phyloP scores from a whole-genome alignment of 2,888 invertebrate species.

The Ophraella communa region DNA sequence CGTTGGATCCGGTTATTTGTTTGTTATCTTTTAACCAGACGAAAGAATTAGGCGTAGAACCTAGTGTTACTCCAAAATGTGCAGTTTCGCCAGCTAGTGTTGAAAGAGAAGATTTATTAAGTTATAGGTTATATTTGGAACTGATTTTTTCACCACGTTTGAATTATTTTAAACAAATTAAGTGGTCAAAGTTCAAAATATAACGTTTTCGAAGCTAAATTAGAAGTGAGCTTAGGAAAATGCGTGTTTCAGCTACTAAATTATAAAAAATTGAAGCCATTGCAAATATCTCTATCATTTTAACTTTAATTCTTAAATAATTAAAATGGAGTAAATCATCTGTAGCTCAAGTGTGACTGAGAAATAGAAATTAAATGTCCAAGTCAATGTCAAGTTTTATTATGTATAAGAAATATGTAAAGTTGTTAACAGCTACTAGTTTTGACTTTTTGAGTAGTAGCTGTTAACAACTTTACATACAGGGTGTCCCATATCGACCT shows the following conservation, averaged over 20 bases:
- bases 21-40: conserved; percentile 90
- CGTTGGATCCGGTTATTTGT: conserved; percentile 73
- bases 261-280: neutral
- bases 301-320: no score
- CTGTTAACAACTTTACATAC: no score
- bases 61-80: conserved; percentile 78
- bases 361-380: no score
- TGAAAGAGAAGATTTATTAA: neutral
- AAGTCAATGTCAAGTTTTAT: no score
- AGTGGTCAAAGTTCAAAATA: neutral
- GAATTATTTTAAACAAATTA: neutral
- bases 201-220: neutral
- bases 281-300: neutral
- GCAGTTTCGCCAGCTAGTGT: conserved; percentile 81
- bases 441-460: no score
- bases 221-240: neutral
- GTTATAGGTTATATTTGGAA: conserved; percentile 3
- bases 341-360: no score
- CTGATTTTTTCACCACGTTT: no score
- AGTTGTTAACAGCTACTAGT: no score
- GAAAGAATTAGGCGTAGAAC: conserved; percentile 69
- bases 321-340: no score
- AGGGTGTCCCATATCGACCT: no score
- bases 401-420: no score
- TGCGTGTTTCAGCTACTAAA: neutral